Percentiles rank a stretch among this genome's conserved stretches.
phyloP scores from a whole-genome alignment of 1,140 invertebrate genomes.

The Nebria ingens region DNA sequence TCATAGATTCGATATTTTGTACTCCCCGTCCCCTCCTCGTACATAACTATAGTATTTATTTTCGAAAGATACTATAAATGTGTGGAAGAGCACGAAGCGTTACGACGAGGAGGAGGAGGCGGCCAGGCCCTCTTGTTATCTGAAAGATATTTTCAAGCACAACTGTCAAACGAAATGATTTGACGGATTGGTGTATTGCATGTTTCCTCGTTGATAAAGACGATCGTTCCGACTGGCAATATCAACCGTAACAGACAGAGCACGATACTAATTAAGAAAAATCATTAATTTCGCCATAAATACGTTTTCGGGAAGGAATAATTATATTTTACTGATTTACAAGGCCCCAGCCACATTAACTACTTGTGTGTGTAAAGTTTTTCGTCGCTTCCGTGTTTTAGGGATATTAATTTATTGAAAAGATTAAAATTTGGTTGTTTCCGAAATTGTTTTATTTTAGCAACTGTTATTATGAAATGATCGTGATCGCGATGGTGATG shows the following conservation, averaged over 20 bases:
- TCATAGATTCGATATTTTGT: no score
- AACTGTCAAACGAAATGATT: constrained; percentile 11
- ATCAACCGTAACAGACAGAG: constrained; percentile 22
- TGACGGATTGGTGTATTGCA: constrained; percentile 23
- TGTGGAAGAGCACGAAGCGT: no score
- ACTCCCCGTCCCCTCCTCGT: no score
- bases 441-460: no score
- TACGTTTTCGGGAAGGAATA: constrained; percentile 22
- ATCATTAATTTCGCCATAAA: constrained; percentile 28
- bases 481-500: no score
- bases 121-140: no score
- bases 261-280: constrained; percentile 30
- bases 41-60: no score
- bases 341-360: neutral
- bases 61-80: no score
- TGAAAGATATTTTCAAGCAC: no score
- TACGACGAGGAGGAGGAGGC: no score
- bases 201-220: constrained; percentile 22
- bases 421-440: constrained; percentile 7
- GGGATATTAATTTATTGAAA: constrained; percentile 3
- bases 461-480: no score
- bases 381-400: neutral
- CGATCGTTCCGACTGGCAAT: constrained; percentile 24
- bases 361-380: neutral
- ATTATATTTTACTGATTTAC: constrained; percentile 18